Conservation (phyloP, 1,140 invertebrate genomes). For the Bombus confusus region DNA sequence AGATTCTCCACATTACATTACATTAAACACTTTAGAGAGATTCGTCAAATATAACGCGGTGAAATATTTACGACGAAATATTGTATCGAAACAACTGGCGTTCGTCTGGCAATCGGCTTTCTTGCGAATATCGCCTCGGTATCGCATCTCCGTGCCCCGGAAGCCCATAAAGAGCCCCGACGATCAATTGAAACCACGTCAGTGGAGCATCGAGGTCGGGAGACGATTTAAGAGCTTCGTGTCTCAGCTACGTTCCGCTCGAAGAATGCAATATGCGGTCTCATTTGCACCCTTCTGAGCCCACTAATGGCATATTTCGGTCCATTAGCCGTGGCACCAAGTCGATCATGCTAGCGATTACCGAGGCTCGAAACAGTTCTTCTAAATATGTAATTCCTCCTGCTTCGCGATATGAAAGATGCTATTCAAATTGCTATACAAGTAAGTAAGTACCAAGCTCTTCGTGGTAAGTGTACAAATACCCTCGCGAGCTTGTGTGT, state of each 20-base stretch:
- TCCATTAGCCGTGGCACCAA: constrained; percentile 40
- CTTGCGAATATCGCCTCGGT: constrained; percentile 9
- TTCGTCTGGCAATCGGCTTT: constrained; percentile 8
- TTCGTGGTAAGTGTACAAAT: not conserved
- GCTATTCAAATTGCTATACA: not conserved
- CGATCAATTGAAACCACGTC: constrained; percentile 78
- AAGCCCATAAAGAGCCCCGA: constrained; percentile 23
- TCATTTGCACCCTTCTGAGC: constrained; percentile 70
- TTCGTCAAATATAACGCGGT: not conserved
- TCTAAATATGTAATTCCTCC: constrained; percentile 18
- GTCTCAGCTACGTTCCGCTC: constrained; percentile 59
- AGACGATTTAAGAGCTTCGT: constrained; percentile 48
- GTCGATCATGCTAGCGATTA: constrained; percentile 28
- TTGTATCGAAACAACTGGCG: too few species aligned
- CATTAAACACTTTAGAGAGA: not conserved
- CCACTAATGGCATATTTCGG: constrained; percentile 43
- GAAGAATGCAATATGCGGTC: constrained; percentile 78
- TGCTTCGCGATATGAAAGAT: not conserved
- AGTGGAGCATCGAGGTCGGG: constrained; percentile 68
- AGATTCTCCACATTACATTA: too few species aligned
- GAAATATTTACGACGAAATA: not conserved
- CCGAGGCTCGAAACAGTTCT: constrained; percentile 8
- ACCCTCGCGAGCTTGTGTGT: not conserved
- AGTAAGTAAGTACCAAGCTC: not conserved
- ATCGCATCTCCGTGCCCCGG: constrained; percentile 16